Conservation (phyloP, 2,797 vertebrate species). For the Aldrovandia affinis region DNA sequence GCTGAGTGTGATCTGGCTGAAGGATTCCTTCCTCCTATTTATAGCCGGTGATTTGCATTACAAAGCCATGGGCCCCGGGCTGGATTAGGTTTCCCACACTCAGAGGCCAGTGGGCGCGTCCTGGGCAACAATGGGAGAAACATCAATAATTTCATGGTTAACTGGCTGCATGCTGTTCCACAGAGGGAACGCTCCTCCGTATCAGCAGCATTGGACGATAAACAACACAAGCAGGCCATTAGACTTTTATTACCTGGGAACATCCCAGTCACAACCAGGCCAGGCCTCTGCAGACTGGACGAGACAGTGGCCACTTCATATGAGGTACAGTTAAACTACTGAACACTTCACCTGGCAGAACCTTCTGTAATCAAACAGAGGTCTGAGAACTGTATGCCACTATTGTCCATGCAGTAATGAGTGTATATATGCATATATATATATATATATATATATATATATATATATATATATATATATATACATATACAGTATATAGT, state of each 20-base stretch:
- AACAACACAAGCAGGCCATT: conserved; percentile 1
- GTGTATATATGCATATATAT: not conserved
- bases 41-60: conserved; percentile 79
- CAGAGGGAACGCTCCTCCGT: conserved; percentile 67
- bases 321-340: not conserved
- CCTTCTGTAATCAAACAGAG: not conserved
- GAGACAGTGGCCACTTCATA: not conserved
- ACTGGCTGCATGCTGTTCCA: conserved; percentile 58
- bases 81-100: conserved; percentile 81
- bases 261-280: not conserved
- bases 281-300: not conserved
- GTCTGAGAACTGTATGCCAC: not conserved
- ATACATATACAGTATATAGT: not conserved
- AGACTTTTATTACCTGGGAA: conserved; percentile 24
- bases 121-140: conserved; percentile 69
- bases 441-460: not conserved
- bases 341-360: not conserved
- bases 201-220: conserved; percentile 36
- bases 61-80: conserved; percentile 70
- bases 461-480: not conserved
- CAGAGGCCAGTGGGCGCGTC: conserved; percentile 68
- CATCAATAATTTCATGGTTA: conserved; percentile 69
- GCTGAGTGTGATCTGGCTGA: conserved; percentile 57
- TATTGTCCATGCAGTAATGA: too few species aligned
- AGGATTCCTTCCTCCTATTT: conserved; percentile 74